Base-by-base conservation (phyloP, 2,888 invertebrate species). In the Galeopsomyia nigrocyanea region DNA sequence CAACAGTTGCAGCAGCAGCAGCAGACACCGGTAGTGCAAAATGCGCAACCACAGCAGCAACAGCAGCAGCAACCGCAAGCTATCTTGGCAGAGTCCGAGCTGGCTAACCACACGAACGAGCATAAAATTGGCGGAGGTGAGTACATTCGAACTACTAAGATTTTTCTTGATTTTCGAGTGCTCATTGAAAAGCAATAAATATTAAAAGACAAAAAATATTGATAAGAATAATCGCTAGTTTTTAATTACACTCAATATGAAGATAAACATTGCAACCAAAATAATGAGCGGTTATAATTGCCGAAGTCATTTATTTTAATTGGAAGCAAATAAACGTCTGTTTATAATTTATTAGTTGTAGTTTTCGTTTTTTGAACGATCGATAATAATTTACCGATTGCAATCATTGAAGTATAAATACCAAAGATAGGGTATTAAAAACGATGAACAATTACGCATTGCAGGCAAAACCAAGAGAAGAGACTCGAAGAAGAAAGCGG, bases 401-500 rank as follows among this genome's bases (percentile, higher is more conserved):
- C n/a, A n/a, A 39, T 39, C 39, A 10, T 39, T 7, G 3, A 31
- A 31, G 22, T 19, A 39, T 31, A 13, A n/a, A 50, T 26, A 39
- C 1, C 1, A 39, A 39, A 39, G 5, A 9, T 7, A 39, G 39
- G 39, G 2, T 39, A 39, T 39, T 39, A 7, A 39, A 39, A 39
- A 39, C 1, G 26, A 26, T 39, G 7, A 7, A 39, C 39, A 39
- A 10, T 39, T 39, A 9, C 13, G 13, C 3, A 68, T 77, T 66
- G 31, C 39, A 86, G 85, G 84, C 51, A 87, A 87, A 82, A 86
- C 86, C 66, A 88, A 88, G 78, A 87, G 88, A 82, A 89, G 90
- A 82, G 90, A 90, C 79, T 90, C 90, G 86, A 88, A 89, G 81
- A 90, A 90, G 82, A 90, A 90, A 80, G 83, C 88, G 76, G 84